Evolutionary conservation across 2,797 vertebrate genomes (phyloP), one percentile per base, ranked within the genome.

Genomic region (Catostomus latipinnis): DNA sequence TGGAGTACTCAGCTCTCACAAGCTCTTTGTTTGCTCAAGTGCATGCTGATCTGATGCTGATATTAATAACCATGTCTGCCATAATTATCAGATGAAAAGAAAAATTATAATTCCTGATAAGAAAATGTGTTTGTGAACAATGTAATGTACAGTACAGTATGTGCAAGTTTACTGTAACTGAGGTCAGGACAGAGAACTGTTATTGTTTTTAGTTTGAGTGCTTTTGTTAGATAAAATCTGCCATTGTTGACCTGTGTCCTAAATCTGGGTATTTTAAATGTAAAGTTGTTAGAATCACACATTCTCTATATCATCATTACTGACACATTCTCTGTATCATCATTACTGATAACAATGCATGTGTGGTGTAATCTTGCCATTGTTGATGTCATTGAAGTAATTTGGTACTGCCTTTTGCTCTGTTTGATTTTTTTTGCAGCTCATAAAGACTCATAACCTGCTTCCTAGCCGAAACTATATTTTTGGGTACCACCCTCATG

Each of bases 401-500:
- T 48, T 69, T 53, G 49, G 10, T 56, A 8, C 5, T 69, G 58
- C 87, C 85, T 87, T 69, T 88, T 43, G 69, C 77, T 0, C 67
- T 90, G 72, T 46, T 1, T 52, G 52, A n/a, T 58, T 60, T 67
- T 16, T 62, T 57, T 46, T 46, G 34, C 89, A 99, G 98, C 93
- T 99, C 74, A 95, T 99, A 84, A 98, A 99, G 93, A 99, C 98
- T 0, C 95, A 98, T 83, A 95, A 96, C 81, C 90, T 99, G 83
- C 89, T 95, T 80, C 96, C 96, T 80, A 98, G 88, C 87, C 95
- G 96, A 84, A 99, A 99, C 91, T 99, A 99, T 86, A 96, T 99
- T 78, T 95, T 99, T 43, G 98, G 97, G 6, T 98, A 97, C 91
- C 97, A 99, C 68, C 98, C 98, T 0, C 98, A 99, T 0, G 98